Percentiles rank a stretch among this genome's conserved stretches.
Evolutionary conservation across 37 sponge, comb jelly and placozoan genomes (phyloP).

Genomic region (Bolinopsis microptera): DNA sequence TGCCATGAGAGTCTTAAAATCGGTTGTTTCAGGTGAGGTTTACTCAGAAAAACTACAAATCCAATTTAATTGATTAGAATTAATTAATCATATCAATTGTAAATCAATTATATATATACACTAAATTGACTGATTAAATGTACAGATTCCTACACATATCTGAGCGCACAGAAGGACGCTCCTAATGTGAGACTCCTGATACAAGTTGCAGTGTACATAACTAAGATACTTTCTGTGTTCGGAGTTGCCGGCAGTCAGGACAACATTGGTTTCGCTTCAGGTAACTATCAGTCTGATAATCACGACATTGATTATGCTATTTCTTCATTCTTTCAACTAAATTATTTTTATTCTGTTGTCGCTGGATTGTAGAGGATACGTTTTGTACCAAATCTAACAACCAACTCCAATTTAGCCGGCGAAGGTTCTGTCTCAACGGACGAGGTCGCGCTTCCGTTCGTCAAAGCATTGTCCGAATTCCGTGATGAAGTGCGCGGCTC

Average conservation of each 20-base stretch:
- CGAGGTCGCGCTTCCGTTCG: constrained; percentile 74
- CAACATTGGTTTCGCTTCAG: constrained; percentile 6
- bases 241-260: background rate
- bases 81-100: too few relatives aligned
- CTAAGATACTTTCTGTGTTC: constrained; percentile 47
- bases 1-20: constrained; percentile 75
- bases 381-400: background rate
- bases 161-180: constrained; percentile 6
- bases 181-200: constrained; percentile 44
- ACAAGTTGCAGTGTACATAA: constrained; percentile 31
- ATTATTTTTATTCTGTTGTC: background rate
- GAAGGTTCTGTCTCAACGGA: constrained; percentile 65
- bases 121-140: too few relatives aligned
- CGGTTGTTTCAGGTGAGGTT: constrained; percentile 70
- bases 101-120: too few relatives aligned
- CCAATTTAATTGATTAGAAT: too few relatives aligned
- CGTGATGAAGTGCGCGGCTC: constrained; percentile 78
- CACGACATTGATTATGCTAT: too few relatives aligned
- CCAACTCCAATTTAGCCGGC: background rate
- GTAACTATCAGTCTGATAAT: background rate
- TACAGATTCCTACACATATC: constrained; percentile 63
- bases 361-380: background rate
- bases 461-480: constrained; percentile 78
- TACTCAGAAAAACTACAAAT: too few relatives aligned
- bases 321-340: background rate